phyloP scores from a whole-genome alignment of 2,888 invertebrate genomes.

The Acrobasis repandana region DNA sequence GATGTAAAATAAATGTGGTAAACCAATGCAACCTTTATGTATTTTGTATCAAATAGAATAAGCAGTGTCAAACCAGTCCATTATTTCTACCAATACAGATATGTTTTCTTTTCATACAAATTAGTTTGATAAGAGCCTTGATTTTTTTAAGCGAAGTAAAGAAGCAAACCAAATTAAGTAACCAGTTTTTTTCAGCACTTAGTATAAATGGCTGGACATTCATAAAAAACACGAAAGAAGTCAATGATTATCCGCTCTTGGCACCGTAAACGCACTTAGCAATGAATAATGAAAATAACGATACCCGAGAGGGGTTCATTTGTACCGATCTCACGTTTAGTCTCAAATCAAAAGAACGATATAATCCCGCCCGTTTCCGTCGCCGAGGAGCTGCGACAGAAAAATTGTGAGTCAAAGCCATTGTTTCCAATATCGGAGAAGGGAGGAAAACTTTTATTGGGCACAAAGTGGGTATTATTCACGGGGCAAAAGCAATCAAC shows the following conservation, averaged over 20 bases:
- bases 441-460: slow-evolving; percentile 77
- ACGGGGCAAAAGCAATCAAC: slow-evolving; percentile 72
- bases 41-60: too few species aligned
- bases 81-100: too few species aligned
- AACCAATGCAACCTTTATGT: too few species aligned
- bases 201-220: not conserved
- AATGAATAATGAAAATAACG: slow-evolving; percentile 36
- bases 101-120: too few species aligned
- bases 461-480: slow-evolving; percentile 80
- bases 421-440: slow-evolving; percentile 77
- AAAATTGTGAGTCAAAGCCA: slow-evolving; percentile 76
- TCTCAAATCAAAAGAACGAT: slow-evolving; percentile 74
- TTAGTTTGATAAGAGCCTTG: too few species aligned
- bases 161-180: too few species aligned
- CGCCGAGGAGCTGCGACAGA: slow-evolving; percentile 52
- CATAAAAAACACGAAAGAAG: not conserved
- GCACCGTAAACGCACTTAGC: slow-evolving; percentile 12
- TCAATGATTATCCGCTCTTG: slow-evolving; percentile 18
- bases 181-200: not conserved
- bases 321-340: slow-evolving; percentile 70
- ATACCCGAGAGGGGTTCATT: slow-evolving; percentile 51
- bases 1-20: too few species aligned
- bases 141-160: too few species aligned
- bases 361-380: slow-evolving; percentile 67
- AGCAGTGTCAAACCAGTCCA: too few species aligned